Evolutionary conservation across 2,888 invertebrate genomes (phyloP), one percentile per base, ranked within the genome.

Genomic region (Cacoxenus indagator): DNA sequence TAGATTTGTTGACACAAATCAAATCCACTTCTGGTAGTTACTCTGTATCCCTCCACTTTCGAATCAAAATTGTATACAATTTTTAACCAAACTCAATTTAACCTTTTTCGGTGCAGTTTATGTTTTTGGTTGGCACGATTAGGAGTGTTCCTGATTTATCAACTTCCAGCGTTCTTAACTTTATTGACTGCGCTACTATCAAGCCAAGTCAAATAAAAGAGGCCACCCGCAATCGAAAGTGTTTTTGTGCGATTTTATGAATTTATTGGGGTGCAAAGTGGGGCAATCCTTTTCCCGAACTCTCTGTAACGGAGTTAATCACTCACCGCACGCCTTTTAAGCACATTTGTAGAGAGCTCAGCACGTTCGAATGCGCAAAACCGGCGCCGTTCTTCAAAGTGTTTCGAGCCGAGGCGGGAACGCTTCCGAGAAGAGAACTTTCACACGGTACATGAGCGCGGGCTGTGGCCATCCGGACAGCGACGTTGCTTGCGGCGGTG

Each of bases 381-480:
- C 51, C 27, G 57, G 59, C 61, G 67, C 67, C 67, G 46, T 17
- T 27, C 24, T 27, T 11, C 22, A 43, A 66, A 66, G 64, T 24
- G 55, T 11, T 2, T 17, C 4, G 64, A 68, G 19, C 9, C 45
- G 29, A 37, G n/a, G 14, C 14, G 5, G 8, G n/a, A 29, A 19
- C 22, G 24, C 70, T 80, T 80, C 80, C 69, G 29, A 70, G 80
- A 80, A 80, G 29, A 17, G 55, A 67, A 71, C 72, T 48, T 80
- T 80, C 80, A 79, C 80, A 80, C 82, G 80, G 70, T 67, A 57
- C 64, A 48, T 73, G 77, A 75, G 79, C 76, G 79, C 79, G 79
- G 81, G 72, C 73, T 2, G 17, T 55, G 48, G 64, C 57, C 68
- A 64, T 67, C 73, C 48, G 73, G 46, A 29, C 66, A 26, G 73